phyloP scores from a whole-genome alignment of 2,113 vertebrate genomes.

The Zosterops borbonicus region DNA sequence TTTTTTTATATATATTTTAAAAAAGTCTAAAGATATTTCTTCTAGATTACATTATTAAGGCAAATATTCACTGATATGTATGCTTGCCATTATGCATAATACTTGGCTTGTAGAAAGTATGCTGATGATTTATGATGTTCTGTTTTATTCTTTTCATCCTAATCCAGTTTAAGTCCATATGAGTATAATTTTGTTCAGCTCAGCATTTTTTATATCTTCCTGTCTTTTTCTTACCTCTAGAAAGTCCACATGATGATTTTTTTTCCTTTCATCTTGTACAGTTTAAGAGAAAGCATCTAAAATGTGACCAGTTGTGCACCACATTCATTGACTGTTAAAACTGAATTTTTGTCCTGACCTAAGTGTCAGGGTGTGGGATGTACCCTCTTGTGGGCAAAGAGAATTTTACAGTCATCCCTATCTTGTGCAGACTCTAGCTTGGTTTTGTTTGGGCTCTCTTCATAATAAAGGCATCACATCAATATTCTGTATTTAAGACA shows the following conservation, averaged over 20 bases:
- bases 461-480: not conserved
- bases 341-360: not conserved
- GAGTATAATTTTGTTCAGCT: not conserved
- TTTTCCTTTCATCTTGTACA: not conserved
- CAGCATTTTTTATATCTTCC: not conserved
- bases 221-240: not conserved
- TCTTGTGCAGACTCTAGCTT: not conserved
- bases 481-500: not conserved
- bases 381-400: constrained; percentile 44
- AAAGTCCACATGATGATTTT: accelerated
- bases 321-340: not conserved
- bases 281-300: not conserved
- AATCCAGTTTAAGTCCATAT: not conserved
- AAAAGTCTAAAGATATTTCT: not conserved
- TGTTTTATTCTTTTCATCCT: not conserved
- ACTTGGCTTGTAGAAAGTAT: not conserved
- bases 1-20: too few relatives aligned
- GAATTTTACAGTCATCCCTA: not conserved
- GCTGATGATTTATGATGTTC: not conserved
- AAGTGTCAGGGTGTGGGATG: not conserved
- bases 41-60: not conserved
- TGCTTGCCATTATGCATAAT: not conserved
- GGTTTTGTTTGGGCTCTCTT: not conserved
- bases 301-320: not conserved
- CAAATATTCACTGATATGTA: not conserved